Conservation (phyloP, 2,113 vertebrate species). For the Neodontobutis hainanensis region DNA sequence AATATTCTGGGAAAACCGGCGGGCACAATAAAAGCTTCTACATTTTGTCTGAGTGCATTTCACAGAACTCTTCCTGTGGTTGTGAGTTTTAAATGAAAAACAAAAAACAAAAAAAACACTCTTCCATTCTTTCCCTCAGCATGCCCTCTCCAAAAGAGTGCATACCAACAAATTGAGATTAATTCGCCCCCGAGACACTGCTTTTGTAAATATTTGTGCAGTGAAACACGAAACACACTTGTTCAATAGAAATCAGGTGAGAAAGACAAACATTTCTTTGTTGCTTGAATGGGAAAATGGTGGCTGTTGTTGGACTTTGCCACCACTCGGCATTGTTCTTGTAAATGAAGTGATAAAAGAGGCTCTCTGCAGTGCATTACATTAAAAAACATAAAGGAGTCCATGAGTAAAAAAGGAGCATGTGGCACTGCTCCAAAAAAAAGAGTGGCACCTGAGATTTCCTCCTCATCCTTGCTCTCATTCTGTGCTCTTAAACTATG, state of each 20-base stretch:
- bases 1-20: neutral
- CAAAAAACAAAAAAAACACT: neutral
- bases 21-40: neutral
- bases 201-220: constrained; percentile 47
- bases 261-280: constrained; percentile 48
- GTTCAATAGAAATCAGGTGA: constrained; percentile 41
- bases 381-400: constrained; percentile 10
- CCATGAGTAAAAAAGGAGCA: constrained; percentile 18
- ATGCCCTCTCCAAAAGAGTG: constrained; percentile 4
- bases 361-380: constrained; percentile 26
- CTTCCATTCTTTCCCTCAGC: neutral
- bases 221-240: constrained; percentile 36
- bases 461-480: neutral
- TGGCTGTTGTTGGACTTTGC: constrained; percentile 37
- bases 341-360: constrained; percentile 30
- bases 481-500: constrained; percentile 24
- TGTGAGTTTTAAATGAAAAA: constrained; percentile 12
- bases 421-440: neutral
- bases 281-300: constrained; percentile 26
- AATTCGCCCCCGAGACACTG: constrained; percentile 5
- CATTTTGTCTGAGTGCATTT: constrained; percentile 8
- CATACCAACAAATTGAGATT: constrained; percentile 18
- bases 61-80: neutral
- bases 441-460: neutral
- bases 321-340: constrained; percentile 32